A percentile compares a stretch with the other conserved stretches of the same genome.
phyloP scores from a whole-genome alignment of 2,797 vertebrate genomes.

The Hippocampus kuda region DNA sequence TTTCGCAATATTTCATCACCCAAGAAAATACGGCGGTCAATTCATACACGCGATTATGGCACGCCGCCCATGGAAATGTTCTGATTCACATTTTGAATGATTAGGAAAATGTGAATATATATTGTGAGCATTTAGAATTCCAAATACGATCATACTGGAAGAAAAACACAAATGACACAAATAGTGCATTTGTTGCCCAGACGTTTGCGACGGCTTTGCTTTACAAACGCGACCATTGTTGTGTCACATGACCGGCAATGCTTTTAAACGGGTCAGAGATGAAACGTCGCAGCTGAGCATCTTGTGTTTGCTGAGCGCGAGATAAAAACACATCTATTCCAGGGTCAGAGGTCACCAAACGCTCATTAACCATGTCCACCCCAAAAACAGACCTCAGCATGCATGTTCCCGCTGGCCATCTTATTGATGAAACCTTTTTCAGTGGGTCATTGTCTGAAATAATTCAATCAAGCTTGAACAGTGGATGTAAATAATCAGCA shows the following conservation, averaged over 20 bases:
- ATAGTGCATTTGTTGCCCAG: not conserved
- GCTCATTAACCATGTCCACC: conserved; percentile 36
- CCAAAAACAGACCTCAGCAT: conserved; percentile 9
- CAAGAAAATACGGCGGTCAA: no score
- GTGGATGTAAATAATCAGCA: not conserved
- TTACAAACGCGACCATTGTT: not conserved
- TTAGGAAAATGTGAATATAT: not conserved
- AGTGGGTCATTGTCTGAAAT: conserved; percentile 2
- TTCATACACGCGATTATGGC: no score
- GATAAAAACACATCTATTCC: conserved; percentile 48
- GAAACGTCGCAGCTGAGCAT: conserved; percentile 9
- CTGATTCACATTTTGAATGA: not conserved
- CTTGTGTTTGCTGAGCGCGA: conserved; percentile 24
- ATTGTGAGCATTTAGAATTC: not conserved
- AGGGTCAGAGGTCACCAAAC: conserved; percentile 40
- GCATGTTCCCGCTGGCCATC: not conserved
- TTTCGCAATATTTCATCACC: no score
- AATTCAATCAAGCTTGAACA: conserved; percentile 14
- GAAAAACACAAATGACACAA: not conserved
- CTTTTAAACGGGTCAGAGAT: conserved; percentile 34
- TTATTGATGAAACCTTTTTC: conserved; percentile 11
- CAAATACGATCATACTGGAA: not conserved
- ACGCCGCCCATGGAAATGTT: not conserved
- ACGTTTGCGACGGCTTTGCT: not conserved
- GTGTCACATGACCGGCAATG: conserved; percentile 13